Conservation (phyloP, 92 coral and sea anemone genomes). For the Bergia sp. region DNA sequence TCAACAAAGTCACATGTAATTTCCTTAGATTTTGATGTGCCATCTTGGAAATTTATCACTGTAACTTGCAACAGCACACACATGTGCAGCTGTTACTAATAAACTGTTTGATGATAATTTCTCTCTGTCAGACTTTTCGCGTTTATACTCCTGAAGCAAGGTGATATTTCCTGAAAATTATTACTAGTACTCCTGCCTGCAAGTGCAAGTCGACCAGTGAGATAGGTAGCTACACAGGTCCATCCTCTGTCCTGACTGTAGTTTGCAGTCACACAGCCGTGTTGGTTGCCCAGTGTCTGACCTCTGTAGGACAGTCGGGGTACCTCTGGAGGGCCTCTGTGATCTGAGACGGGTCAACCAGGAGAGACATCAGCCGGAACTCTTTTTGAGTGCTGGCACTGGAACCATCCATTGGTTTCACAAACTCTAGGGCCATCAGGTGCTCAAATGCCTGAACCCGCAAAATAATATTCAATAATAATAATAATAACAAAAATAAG, state of each 20-base stretch:
- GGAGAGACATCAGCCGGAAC: slow-evolving; percentile 76
- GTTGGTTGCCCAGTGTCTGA: slow-evolving; percentile 91
- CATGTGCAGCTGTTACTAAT: too few relatives aligned
- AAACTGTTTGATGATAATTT: too few relatives aligned
- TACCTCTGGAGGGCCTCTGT: slow-evolving; percentile 84
- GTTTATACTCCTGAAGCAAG: neutral
- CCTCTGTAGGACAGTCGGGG: slow-evolving; percentile 98
- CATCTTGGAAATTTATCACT: too few relatives aligned
- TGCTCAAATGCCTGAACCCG: slow-evolving; percentile 91
- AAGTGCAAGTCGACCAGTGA: neutral
- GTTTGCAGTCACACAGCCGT: slow-evolving; percentile 27
- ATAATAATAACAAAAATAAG: too few relatives aligned
- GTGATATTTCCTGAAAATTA: neutral
- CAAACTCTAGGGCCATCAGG: slow-evolving; percentile 86
- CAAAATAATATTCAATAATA: neutral
- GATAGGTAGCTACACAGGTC: neutral
- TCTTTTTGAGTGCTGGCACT: slow-evolving; percentile 88
- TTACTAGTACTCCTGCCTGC: neutral
- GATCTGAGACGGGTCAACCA: slow-evolving; percentile 82
- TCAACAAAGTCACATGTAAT: too few relatives aligned
- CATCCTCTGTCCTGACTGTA: neutral
- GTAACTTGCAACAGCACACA: too few relatives aligned
- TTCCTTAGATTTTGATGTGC: too few relatives aligned
- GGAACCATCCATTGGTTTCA: slow-evolving; percentile 82
- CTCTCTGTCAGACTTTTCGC: neutral